A percentile compares a stretch with the other conserved stretches of the same genome.
Conservation (phyloP, 2,113 vertebrate genomes). For the Caloenas nicobarica region DNA sequence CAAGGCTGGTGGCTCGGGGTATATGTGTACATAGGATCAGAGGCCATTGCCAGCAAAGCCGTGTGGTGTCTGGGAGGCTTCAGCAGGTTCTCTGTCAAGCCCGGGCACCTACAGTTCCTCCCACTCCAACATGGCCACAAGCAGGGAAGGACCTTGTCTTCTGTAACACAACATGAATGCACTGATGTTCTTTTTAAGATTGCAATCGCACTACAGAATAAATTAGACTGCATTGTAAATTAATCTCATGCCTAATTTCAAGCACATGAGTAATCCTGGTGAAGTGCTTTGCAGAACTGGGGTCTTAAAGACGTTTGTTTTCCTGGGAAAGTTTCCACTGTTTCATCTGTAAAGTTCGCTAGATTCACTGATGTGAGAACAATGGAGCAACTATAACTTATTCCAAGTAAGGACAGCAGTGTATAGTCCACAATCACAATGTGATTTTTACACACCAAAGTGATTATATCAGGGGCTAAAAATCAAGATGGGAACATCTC, state of each 20-base stretch:
- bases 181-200: neutral
- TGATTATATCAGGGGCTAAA: neutral
- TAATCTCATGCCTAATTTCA: neutral
- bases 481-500: neutral
- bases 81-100: neutral
- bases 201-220: neutral
- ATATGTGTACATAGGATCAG: rapidly evolving
- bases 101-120: neutral
- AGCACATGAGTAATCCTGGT: neutral
- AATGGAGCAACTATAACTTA: neutral
- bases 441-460: neutral
- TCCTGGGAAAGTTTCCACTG: neutral
- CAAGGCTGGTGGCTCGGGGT: neutral
- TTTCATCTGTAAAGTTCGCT: neutral
- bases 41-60: neutral
- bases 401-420: neutral
- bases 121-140: neutral
- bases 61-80: neutral
- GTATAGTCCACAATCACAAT: neutral
- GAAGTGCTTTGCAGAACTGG: neutral
- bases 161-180: neutral
- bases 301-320: neutral
- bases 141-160: neutral
- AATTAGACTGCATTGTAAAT: neutral
- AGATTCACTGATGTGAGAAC: neutral